Evolutionary conservation across 2,888 invertebrate species (phyloP).

Genomic region (Aquatica leii): DNA sequence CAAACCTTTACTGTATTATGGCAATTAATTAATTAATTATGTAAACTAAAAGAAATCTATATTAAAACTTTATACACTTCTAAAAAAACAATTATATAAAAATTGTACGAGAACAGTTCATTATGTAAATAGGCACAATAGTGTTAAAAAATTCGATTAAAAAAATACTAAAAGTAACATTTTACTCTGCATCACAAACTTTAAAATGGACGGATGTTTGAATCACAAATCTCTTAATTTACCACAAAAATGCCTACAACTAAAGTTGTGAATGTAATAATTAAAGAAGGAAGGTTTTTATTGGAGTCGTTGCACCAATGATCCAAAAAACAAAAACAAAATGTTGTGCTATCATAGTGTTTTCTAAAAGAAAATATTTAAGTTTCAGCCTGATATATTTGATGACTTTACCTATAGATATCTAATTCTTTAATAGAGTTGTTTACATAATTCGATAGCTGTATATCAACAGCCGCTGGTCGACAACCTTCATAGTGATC

Average conservation of each 20-base stretch:
- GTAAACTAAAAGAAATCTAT: too few relatives aligned
- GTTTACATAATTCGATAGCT: constrained; percentile 86
- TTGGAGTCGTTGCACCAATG: constrained; percentile 77
- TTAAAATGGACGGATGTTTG: not conserved
- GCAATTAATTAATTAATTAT: too few relatives aligned
- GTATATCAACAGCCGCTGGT: constrained; percentile 78
- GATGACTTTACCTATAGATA: constrained; percentile 70
- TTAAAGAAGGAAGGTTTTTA: constrained; percentile 40
- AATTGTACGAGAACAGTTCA: too few relatives aligned
- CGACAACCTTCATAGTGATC: constrained; percentile 93
- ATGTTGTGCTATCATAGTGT: constrained; percentile 81
- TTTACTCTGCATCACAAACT: too few relatives aligned
- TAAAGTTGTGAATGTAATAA: constrained; percentile 17
- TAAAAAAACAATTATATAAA: too few relatives aligned
- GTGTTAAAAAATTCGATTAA: too few relatives aligned
- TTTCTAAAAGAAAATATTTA: constrained; percentile 65
- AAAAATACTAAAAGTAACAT: too few relatives aligned
- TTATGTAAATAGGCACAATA: too few relatives aligned
- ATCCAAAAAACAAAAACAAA: constrained; percentile 92
- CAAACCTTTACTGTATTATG: too few relatives aligned
- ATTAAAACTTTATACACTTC: too few relatives aligned
- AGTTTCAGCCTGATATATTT: not conserved
- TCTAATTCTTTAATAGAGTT: constrained; percentile 87
- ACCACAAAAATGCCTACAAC: not conserved
- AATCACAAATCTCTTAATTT: not conserved